Percentiles rank a stretch among this genome's conserved stretches.
These are phyloP conservation scores for Lamproptera curius DNA, from an alignment of 2,888 invertebrate genomes.

Conservation along the genomic window DNA sequence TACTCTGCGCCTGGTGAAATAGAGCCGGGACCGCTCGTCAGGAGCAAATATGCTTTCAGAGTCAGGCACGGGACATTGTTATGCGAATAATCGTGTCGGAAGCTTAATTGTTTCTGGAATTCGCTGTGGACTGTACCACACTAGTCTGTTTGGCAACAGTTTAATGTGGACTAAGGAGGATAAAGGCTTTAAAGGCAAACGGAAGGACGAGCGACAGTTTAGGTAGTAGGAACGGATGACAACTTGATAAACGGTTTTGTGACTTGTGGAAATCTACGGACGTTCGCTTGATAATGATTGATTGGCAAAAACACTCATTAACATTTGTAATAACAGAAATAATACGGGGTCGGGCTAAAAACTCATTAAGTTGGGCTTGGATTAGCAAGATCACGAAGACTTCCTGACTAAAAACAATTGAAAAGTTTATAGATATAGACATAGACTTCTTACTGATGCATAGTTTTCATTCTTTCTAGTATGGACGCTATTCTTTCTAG, in stretches of 20 bases:
- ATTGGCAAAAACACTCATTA: conserved; percentile 12
- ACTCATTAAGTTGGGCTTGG: too few relatives aligned
- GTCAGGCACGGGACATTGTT: too few relatives aligned
- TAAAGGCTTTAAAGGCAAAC: conserved; percentile 2
- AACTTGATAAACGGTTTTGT: too few relatives aligned
- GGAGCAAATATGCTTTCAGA: neutral
- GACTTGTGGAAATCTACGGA: conserved; percentile 8
- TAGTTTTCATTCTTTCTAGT: too few relatives aligned
- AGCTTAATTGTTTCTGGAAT: conserved; percentile 20
- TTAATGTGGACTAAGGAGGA: conserved; percentile 14
- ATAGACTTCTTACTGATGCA: too few relatives aligned
- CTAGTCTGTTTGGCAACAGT: conserved; percentile 7
- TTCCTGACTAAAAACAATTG: too few relatives aligned
- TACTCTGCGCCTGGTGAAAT: too few relatives aligned
- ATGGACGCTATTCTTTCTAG: too few relatives aligned
- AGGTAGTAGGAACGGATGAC: neutral
- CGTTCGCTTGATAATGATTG: conserved; percentile 18
- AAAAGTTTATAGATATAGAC: too few relatives aligned
- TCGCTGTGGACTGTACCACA: conserved; percentile 13
- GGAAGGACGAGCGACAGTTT: neutral
- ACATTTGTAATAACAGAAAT: neutral
- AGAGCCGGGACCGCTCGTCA: neutral
- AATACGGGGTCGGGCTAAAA: too few relatives aligned
- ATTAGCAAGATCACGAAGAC: too few relatives aligned
- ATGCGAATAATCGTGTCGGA: conserved; percentile 16